Base-by-base conservation (phyloP, 2,797 vertebrate species). In the Steatocranus sp. region DNA sequence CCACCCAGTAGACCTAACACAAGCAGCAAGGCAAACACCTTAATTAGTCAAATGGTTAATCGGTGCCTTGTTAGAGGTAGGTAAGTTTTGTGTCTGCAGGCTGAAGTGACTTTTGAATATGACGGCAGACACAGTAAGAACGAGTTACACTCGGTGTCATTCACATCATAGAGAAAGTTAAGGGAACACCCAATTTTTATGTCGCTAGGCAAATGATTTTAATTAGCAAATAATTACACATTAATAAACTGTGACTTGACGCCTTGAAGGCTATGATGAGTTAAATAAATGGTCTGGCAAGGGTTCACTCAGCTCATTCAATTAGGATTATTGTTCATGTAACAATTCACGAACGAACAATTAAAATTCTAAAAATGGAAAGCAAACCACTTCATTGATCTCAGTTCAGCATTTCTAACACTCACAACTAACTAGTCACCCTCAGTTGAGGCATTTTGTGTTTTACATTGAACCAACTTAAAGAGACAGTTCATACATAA, bases 1-100 rank as follows among this genome's bases (percentile, higher is more conserved):
- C 98, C 20, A 98, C 94, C 98, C 98, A 99, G 87, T 99, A 99
- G 5, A 99, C 95, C 98, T 99, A 85, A 4, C 78, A 82, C 11
- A 85, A 75, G 85, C 8, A 88, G 11, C 9, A 25, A 84, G 41
- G 25, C 6, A 84, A 27, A 82, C 36, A 81, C 11, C 8, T 36
- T 56, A 48, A 36, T 82, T 43, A 79, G 53, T n/a, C 68, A 68
- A 12, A 2, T 81, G 53, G 76, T 58, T 83, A 56, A 82, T 78
- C 15, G 14, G 4, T 25, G 20, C 7, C 30, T 81, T 41, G 81
- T 87, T 49, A 48, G 32, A 48, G 34, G n/a, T 76, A 81, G 63
- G 75, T 41, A 78, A 15, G 23, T 78, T 66, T 73, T 18, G 51
- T 25, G 41, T 78, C 56, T 78, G 49, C 17, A 2, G 32, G 49